Conservation (phyloP, 92 coral and sea anemone genomes). For the Heteractis magnifica region DNA sequence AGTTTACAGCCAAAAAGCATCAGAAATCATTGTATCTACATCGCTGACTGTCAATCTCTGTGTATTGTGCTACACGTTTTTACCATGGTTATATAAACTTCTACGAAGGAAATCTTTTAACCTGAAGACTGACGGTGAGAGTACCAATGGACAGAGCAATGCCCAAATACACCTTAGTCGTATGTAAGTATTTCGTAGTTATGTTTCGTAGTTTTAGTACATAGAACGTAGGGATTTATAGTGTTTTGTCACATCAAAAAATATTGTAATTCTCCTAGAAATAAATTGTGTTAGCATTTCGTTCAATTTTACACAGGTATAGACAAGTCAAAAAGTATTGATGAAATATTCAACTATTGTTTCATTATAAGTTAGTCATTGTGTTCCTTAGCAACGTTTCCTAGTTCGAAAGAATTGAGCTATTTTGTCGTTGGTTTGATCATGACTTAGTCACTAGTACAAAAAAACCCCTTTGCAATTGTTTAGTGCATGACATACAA, state of each 20-base stretch:
- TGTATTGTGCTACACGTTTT: slow-evolving; percentile 48
- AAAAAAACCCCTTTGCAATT: too few species aligned
- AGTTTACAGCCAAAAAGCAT: slow-evolving; percentile 33
- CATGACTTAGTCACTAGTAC: too few species aligned
- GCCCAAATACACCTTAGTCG: neutral
- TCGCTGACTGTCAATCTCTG: slow-evolving; percentile 86
- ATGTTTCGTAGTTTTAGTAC: neutral
- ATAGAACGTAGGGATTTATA: neutral
- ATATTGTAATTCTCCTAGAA: too few species aligned
- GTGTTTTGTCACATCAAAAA: neutral
- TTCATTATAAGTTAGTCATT: neutral
- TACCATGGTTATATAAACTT: slow-evolving; percentile 53
- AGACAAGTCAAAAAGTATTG: too few species aligned
- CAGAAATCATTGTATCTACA: slow-evolving; percentile 45
- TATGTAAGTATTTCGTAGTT: neutral
- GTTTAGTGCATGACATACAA: too few species aligned
- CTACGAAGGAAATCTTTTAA: neutral
- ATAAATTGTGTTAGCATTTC: too few species aligned
- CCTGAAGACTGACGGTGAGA: slow-evolving; percentile 9
- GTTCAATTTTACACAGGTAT: too few species aligned
- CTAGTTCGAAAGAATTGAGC: neutral
- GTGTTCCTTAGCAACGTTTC: neutral
- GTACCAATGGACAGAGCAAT: neutral
- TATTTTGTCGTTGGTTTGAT: neutral
- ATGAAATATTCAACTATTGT: neutral